Base-by-base conservation (phyloP, 1,140 invertebrate species). In the Drosophila tsacasi region DNA sequence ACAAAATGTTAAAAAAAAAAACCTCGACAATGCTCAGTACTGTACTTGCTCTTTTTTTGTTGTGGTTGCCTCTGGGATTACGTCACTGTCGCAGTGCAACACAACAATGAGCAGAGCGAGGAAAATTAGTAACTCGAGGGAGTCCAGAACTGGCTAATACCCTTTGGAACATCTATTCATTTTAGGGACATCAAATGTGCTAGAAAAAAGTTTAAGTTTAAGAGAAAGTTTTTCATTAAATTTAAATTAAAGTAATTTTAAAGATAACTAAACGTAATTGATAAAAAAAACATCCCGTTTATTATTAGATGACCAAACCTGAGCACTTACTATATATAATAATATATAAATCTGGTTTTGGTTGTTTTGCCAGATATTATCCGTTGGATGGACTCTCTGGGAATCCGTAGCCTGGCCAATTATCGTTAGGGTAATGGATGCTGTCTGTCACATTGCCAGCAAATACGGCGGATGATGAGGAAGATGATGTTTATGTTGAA, bases 11-110 rank as follows among this genome's bases (percentile, higher is more conserved):
- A 50, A 32, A 54, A 35, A 57, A 35, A 64, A 74, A 54, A n/a
- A 59, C 42, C 15, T 21, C 67, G 50, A 62, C 52, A 63, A 35
- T 25, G 44, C 62, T 64, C 35, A 50, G 42, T 79, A 79, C 76
- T 60, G 76, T 79, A 79, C 58, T 64, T 72, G 60, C 54, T 76
- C 39, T 74, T 62, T 50, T 62, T 52, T 59, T 19, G 30, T 23
- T 62, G 68, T 63, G 32, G 42, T 64, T 47, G 40, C 57, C 39
- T 19, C 32, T 63, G 67, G 60, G 80, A 89, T 87, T 89, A 87
- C 84, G 84, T 89, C 83, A 87, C 72, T 57, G 52, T 55, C 63
- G 58, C 76, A 86, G 65, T 73, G 67, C 69, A 72, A 19, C 40
- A 35, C 35, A 57, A 50, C 49, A 50, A 30, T 21, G 21, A 15